Percentiles rank a stretch among this genome's conserved stretches.
phyloP scores from a whole-genome alignment of 2,797 vertebrate genomes.

The Sebastes vulpes region DNA sequence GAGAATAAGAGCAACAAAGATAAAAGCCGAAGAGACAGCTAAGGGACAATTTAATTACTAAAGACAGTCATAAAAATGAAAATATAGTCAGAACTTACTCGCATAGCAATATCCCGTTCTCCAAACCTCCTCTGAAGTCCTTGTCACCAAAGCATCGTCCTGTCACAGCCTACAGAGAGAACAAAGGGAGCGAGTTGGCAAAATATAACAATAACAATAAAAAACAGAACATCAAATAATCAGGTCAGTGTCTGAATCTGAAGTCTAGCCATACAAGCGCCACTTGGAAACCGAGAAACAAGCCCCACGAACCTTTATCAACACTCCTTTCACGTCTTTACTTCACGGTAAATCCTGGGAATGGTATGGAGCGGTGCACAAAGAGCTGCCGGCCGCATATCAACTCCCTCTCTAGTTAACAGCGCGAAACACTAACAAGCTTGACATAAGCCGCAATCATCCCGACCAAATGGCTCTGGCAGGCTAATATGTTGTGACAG shows the following conservation, averaged over 20 bases:
- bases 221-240: background rate
- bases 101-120: conserved; percentile 97
- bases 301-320: conserved; percentile 21
- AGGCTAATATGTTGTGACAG: conserved; percentile 80
- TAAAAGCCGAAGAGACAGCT: background rate
- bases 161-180: conserved; percentile 90
- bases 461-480: conserved; percentile 66
- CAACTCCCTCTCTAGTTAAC: conserved; percentile 52
- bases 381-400: conserved; percentile 46
- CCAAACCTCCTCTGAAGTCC: conserved; percentile 92
- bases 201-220: background rate
- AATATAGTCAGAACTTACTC: conserved; percentile 89
- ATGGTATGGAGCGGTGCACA: conserved; percentile 13
- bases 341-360: conserved; percentile 24
- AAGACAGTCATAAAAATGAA: background rate
- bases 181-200: conserved; percentile 5
- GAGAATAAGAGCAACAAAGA: background rate
- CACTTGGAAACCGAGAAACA: conserved; percentile 10
- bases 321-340: conserved; percentile 18
- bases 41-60: background rate
- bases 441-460: conserved; percentile 81
- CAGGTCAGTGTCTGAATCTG: background rate
- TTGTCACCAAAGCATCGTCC: conserved; percentile 94
- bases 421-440: conserved; percentile 79
- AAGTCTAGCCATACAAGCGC: conserved; percentile 2